Evolutionary conservation across 2,888 invertebrate genomes (phyloP).

Genomic region (Sphaeridia pumilis): DNA sequence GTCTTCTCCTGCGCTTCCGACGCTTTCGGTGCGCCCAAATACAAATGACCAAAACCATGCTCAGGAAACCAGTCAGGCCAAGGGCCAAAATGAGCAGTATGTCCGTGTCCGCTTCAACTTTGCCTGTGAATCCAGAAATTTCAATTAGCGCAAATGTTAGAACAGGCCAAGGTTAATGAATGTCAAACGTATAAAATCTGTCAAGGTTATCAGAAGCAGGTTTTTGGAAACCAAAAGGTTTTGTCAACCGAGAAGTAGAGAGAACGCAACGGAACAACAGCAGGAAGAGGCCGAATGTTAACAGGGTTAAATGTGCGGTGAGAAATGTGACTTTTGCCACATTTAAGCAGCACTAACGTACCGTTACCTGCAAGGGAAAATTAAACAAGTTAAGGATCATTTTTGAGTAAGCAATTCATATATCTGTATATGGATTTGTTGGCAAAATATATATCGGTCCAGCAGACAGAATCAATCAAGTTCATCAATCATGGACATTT

Average conservation of each 20-base stretch:
- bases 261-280: not conserved
- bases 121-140: slow-evolving; percentile 17
- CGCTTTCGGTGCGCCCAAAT: slow-evolving; percentile 48
- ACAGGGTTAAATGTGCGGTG: not conserved
- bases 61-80: slow-evolving; percentile 44
- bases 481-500: too few species aligned
- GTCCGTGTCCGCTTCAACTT: slow-evolving; percentile 27
- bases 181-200: not conserved
- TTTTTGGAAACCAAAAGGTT: not conserved
- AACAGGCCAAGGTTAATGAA: not conserved
- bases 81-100: slow-evolving; percentile 44
- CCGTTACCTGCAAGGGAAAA: slow-evolving; percentile 29
- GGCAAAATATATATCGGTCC: too few species aligned
- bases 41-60: slow-evolving; percentile 42
- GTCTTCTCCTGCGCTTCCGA: slow-evolving; percentile 39
- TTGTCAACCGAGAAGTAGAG: not conserved
- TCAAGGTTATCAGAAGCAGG: not conserved
- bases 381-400: not conserved
- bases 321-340: slow-evolving; percentile 3
- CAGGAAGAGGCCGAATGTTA: not conserved
- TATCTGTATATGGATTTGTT: too few species aligned
- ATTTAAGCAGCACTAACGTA: slow-evolving; percentile 33
- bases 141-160: not conserved
- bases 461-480: too few species aligned
- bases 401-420: too few species aligned